Evolutionary conservation across 2,797 vertebrate species (phyloP), one percentile per base, ranked within the genome.

Genomic region (Tachyglossus aculeatus): DNA sequence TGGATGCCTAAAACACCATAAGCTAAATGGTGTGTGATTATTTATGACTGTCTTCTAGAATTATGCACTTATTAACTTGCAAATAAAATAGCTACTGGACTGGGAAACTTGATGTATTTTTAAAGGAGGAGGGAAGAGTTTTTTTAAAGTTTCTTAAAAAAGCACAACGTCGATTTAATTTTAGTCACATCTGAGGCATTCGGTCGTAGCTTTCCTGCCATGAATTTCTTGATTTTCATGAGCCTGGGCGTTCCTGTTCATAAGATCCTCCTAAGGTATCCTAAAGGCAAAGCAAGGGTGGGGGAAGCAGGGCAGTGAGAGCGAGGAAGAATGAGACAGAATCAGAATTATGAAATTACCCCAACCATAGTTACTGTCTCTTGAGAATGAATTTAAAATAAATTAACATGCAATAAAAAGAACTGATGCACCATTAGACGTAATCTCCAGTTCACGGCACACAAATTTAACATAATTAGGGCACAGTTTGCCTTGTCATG

Each of bases 401-500:
- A 29, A 41, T 60, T 36, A 31, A 25, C 7, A 13, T 0, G 4
- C 36, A 22, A 19, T 12, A 9, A 41, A 27, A 18, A 18, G 11
- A n/a, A 3, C 29, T 7, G 34, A 5, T 3, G 15, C 44, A 14
- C 50, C 15, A 2, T 52, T 3, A 18, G n/a, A 2, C 18, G n/a
- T 3, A 14, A 10, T n/a, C 40, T 33, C 11, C 22, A 10, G 40
- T 12, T 19, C 22, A 4, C 10, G 3, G 60, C 13, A 6, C 47
- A 36, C 45, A 3, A 5, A 19, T 14, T n/a, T 19, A 3, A 41
- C 4, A 21, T 40, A 5, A 8, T 13, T 19, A 43, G 43, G 39
- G 29, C 6, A 0, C 22, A 1, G 0, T 15, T 6, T 1, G 9
- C 18, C 41, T 15, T 6, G n/a, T 43, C 25, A 3, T 8, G 32